Percentiles rank a stretch among this genome's conserved stretches.
Evolutionary conservation across 2,797 vertebrate genomes (phyloP).

Genomic region (Columba guinea): DNA sequence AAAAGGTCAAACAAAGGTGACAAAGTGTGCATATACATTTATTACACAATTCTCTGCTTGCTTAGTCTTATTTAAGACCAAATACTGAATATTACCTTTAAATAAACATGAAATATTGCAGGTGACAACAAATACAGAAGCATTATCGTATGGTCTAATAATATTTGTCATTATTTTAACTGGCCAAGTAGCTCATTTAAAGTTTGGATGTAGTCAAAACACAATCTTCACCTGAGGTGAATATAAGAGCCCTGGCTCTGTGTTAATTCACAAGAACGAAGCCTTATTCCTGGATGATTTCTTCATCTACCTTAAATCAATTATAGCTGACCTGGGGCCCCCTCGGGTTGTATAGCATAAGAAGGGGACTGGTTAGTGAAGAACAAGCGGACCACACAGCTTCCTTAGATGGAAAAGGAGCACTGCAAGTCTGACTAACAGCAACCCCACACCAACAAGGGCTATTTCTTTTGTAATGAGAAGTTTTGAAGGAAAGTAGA

Average conservation of each 20-base stretch:
- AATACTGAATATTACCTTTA: background rate
- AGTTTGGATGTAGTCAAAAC: background rate
- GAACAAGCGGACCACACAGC: background rate
- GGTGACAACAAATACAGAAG: background rate
- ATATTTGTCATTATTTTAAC: background rate
- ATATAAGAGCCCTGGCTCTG: background rate
- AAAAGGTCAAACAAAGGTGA: background rate
- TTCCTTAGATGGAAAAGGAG: background rate
- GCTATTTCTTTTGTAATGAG: background rate
- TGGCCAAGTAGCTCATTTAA: background rate
- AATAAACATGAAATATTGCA: background rate
- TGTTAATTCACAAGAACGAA: background rate
- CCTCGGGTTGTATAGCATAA: rapidly evolving
- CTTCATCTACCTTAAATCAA: background rate
- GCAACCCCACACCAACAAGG: background rate
- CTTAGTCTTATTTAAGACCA: background rate
- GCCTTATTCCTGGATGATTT: background rate
- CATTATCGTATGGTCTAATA: background rate
- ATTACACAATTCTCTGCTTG: background rate
- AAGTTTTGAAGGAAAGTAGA: slow-evolving; percentile 36
- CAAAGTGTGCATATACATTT: background rate
- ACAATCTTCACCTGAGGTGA: background rate
- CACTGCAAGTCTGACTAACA: background rate
- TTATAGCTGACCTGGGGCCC: background rate
- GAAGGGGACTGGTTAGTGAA: background rate